phyloP scores from a whole-genome alignment of 2,113 vertebrate genomes.

The Orthochromis malagaraziensis region DNA sequence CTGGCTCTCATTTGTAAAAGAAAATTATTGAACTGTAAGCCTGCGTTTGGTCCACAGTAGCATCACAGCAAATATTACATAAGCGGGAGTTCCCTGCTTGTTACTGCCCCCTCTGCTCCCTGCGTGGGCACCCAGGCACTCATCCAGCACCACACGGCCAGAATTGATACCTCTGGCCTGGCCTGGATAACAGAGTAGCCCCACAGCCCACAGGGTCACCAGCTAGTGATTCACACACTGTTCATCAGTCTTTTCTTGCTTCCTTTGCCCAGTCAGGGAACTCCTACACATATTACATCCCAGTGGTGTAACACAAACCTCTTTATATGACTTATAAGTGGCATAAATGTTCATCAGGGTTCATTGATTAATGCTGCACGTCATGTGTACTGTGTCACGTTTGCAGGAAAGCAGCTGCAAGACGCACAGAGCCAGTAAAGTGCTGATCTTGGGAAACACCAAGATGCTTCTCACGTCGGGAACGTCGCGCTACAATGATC shows the following conservation, averaged over 20 bases:
- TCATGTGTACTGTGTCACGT: neutral
- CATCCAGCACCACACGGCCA: conserved; percentile 55
- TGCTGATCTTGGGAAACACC: conserved; percentile 83
- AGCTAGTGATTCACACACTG: neutral
- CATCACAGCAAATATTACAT: neutral
- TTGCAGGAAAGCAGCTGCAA: conserved; percentile 80
- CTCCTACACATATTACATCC: neutral
- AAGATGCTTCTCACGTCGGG: conserved; percentile 83
- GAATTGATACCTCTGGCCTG: conserved; percentile 49
- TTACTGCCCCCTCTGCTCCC: neutral
- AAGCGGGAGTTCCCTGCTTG: neutral
- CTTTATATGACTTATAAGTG: neutral
- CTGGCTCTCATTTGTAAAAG: neutral
- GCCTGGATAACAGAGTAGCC: neutral
- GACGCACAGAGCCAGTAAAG: conserved; percentile 80
- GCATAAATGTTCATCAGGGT: neutral
- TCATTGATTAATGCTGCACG: neutral
- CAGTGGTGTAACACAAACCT: neutral
- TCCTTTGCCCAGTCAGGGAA: neutral
- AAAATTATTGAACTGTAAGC: neutral
- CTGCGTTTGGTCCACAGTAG: neutral
- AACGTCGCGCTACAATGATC: conserved; percentile 83
- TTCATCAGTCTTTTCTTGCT: neutral
- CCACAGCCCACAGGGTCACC: conserved; percentile 26
- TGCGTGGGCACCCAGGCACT: neutral